Percentiles rank a stretch among this genome's conserved stretches.
phyloP scores from a whole-genome alignment of 2,113 vertebrate genomes.

The Balaenoptera acutorostrata region DNA sequence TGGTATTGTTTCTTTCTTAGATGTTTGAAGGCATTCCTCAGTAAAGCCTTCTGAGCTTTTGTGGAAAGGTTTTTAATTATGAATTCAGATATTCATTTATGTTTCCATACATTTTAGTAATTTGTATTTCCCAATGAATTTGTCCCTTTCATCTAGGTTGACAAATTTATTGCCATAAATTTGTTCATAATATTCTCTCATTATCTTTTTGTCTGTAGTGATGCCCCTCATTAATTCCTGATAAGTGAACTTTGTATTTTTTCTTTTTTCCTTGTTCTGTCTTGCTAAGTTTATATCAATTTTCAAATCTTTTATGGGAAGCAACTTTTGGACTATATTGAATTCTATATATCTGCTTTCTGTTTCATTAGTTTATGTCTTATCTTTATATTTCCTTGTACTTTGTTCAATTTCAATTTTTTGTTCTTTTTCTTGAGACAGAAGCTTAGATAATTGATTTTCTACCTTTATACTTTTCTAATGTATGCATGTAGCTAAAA shows the following conservation, averaged over 20 bases:
- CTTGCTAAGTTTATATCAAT: not conserved
- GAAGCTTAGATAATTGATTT: not conserved
- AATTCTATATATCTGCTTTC: not conserved
- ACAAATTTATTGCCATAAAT: not conserved
- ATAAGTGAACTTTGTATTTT: not conserved
- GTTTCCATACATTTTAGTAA: slow-evolving; percentile 7
- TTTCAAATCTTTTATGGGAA: not conserved
- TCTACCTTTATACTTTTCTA: not conserved
- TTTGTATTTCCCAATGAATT: not conserved
- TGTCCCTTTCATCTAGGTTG: not conserved
- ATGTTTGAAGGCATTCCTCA: not conserved
- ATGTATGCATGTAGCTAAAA: not conserved
- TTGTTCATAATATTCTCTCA: not conserved
- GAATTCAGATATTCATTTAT: not conserved
- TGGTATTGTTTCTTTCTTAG: not conserved
- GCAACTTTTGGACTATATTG: not conserved
- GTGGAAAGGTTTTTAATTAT: not conserved
- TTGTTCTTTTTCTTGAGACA: not conserved
- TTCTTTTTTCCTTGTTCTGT: not conserved
- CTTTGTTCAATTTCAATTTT: slow-evolving; percentile 1
- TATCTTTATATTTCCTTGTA: not conserved
- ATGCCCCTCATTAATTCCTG: not conserved
- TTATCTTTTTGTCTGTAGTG: not conserved
- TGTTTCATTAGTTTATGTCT: slow-evolving; percentile 17
- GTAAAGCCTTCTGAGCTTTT: slow-evolving; percentile 1